Evolutionary conservation across 1,140 invertebrate genomes (phyloP), one percentile per base, ranked within the genome.

Genomic region (Zaprionus kolodkinae): DNA sequence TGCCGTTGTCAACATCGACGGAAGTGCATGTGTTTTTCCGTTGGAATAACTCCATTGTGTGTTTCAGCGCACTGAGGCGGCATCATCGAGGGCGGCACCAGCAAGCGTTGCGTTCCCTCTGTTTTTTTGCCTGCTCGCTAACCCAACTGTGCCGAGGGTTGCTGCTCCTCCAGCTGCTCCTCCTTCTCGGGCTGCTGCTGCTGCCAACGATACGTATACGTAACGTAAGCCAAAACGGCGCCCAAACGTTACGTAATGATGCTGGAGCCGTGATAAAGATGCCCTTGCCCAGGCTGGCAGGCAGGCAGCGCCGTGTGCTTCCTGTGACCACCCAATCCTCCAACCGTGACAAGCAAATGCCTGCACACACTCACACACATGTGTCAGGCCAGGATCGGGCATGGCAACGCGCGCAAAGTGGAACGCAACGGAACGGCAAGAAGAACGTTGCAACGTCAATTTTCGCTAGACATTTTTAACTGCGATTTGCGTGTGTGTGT

Each of bases 21-120:
- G 84, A 88, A 88, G 84, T 88, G 84, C 84, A 88, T 88, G 85
- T 85, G 85, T 88, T 88, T 88, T 88, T 88, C 85, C 85, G 85
- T 89, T 89, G 85, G 86, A 88, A 88, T 88, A 88, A 88, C 85
- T 88, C 85, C 85, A 88, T 88, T 88, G 85, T 88, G 86, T 85
- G 81, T 84, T 84, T 85, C 78, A 73, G 81, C 66, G 84, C 85
- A 80, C 77, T 78, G 84, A 81, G 77, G 83, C 84, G 73, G 85
- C 83, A 88, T 73, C 74, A 65, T 57, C 50, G 67, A 50, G 72
- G 73, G 73, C 61, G 67, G 45, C 66, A 67, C 33, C 71, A 71
- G 56, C 64, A 60, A 72, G 63, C 43, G 55, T 48, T 50, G 45
- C 21, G 21, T 21, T 35, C 21, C n/a, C 35, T 36, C n/a, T 56